Percentiles rank a stretch among this genome's conserved stretches.
phyloP scores from a whole-genome alignment of 2,888 invertebrate species.

The Sepiola atlantica region DNA sequence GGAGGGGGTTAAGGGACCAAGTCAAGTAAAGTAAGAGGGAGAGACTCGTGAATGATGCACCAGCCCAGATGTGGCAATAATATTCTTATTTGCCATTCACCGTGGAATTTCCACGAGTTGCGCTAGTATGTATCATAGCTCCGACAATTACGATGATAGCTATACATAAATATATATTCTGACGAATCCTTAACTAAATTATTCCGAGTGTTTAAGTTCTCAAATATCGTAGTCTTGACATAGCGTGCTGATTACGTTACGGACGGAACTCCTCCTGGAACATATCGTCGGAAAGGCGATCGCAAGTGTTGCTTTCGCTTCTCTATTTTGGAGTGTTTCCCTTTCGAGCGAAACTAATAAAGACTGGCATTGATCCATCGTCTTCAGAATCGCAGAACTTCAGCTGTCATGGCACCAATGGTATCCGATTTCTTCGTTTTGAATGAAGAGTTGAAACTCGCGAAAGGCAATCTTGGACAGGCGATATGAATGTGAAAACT shows the following conservation, averaged over 20 bases:
- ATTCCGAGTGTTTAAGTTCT: neutral
- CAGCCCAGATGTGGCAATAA: no score
- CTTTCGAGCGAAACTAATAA: neutral
- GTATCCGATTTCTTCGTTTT: neutral
- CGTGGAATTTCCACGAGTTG: no score
- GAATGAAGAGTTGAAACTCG: neutral
- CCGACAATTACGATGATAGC: no score
- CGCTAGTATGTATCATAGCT: no score
- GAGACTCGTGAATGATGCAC: no score
- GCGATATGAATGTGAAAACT: no score
- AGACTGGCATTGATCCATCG: neutral
- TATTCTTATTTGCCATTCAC: no score
- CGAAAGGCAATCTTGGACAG: no score
- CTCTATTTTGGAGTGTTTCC: neutral
- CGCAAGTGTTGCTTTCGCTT: neutral
- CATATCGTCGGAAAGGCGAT: neutral
- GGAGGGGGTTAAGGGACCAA: no score
- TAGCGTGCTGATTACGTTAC: neutral
- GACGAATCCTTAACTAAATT: neutral
- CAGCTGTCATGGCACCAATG: neutral
- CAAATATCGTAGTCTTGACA: neutral
- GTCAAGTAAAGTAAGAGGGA: no score
- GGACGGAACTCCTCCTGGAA: neutral
- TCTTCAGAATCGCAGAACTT: neutral
- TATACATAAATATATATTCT: neutral